Evolutionary conservation across 1,140 invertebrate genomes (phyloP).

Genomic region (Tribolium madens): DNA sequence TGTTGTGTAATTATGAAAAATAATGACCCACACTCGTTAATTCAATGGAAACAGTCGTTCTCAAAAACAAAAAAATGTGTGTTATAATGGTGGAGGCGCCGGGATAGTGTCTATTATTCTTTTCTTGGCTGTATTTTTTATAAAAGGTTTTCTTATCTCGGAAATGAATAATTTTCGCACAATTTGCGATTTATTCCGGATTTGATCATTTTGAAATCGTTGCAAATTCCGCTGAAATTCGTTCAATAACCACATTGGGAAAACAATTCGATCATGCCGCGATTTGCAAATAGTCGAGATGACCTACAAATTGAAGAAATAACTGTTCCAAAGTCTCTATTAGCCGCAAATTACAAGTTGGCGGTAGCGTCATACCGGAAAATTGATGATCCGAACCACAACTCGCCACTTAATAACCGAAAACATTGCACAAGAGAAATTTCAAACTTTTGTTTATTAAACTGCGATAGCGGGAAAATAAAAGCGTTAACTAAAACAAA

Average conservation of each 20-base stretch:
- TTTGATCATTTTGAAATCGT: neutral
- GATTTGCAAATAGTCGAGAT: slow-evolving; percentile 12
- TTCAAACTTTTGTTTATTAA: neutral
- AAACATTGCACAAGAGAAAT: slow-evolving; percentile 21
- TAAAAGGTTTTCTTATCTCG: neutral
- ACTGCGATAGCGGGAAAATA: neutral
- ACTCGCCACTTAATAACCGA: slow-evolving; percentile 9
- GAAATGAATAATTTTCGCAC: neutral
- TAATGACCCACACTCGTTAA: too few relatives aligned
- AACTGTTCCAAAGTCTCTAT: slow-evolving; percentile 15
- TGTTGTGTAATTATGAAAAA: too few relatives aligned
- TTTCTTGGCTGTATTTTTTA: slow-evolving; percentile 1
- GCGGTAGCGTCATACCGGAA: slow-evolving; percentile 26
- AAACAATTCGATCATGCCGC: slow-evolving; percentile 13
- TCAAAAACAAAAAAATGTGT: too few relatives aligned
- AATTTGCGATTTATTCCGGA: neutral
- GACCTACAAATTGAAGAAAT: slow-evolving; percentile 36
- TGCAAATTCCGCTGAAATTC: slow-evolving; percentile 13
- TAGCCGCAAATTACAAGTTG: slow-evolving; percentile 22
- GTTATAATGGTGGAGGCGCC: slow-evolving; percentile 5
- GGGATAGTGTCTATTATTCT: neutral
- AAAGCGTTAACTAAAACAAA: slow-evolving; percentile 3
- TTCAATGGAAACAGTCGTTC: too few relatives aligned
- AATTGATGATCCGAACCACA: slow-evolving; percentile 21
- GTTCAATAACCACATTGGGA: slow-evolving; percentile 12